Evolutionary conservation across 2,888 invertebrate species (phyloP), one percentile per base, ranked within the genome.

Genomic region (Aleiodes testaceus): DNA sequence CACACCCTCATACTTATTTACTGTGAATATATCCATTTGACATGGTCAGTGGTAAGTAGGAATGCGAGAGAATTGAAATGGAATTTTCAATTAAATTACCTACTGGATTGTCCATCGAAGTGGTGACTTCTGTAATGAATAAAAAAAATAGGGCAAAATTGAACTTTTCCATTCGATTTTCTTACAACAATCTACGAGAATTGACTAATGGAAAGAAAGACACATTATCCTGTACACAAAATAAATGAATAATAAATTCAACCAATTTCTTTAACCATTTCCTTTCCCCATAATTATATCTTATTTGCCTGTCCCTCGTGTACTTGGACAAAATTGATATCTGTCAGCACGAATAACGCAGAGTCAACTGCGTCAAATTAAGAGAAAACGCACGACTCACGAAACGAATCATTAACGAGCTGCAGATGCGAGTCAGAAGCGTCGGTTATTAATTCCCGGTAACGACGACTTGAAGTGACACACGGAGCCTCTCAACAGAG

Each of bases 321-420:
- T 42, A 63, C 20, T 18, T 18, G 42, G 53, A 50, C 63, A 72
- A 70, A 72, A 75, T 73, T 73, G 73, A 72, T 66, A 73, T 73
- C 72, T 67, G 74, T 73, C 75, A 68, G 44, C 70, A 47, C 44
- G 49, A 69, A 64, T 64, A 70, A 45, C 64, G 63, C 66, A 59
- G 49, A 47, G 67, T 53, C 59, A 67, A 70, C 63, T 63, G 63
- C 68, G 69, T 72, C 50, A 66, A 72, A 75, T 74, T 72, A 70
- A 70, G 66, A 63, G 69, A 64, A 69, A 73, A 70, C 66, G 65
- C 26, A 72, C 61, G 65, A 59, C 67, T 65, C 53, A 68, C 61
- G 74, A 74, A 72, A 74, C 69, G 72, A 74, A 74, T 69, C 68
- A 73, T 75, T 75, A 75, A 75, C 73, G 73, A 75, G 73, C 69